Evolutionary conservation across 2,113 vertebrate genomes (phyloP).

Genomic region (Anarrhichthys ocellatus): DNA sequence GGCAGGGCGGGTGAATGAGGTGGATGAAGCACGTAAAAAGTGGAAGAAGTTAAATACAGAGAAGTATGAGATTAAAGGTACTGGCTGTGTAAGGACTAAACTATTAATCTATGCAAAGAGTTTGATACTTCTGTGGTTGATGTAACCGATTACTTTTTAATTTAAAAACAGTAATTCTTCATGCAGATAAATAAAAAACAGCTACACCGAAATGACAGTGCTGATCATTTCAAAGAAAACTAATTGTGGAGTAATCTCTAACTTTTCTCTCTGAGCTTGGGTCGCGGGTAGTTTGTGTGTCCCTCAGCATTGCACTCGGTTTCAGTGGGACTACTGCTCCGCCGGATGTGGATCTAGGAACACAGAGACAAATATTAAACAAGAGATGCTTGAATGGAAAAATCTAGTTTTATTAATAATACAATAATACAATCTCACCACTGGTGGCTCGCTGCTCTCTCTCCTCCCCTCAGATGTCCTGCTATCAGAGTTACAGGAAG

Average conservation of each 20-base stretch:
- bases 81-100: not conserved
- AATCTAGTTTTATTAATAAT: not conserved
- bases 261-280: conserved; percentile 90
- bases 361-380: conserved; percentile 5
- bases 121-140: not conserved
- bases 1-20: not conserved
- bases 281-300: conserved; percentile 70
- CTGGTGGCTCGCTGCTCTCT: conserved; percentile 83
- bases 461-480: conserved; percentile 84
- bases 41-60: not conserved
- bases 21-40: not conserved
- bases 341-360: conserved; percentile 84
- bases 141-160: not conserved
- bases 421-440: conserved; percentile 84
- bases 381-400: not conserved
- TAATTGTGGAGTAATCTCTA: conserved; percentile 58
- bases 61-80: not conserved
- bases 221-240: not conserved
- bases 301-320: conserved; percentile 85
- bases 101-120: not conserved
- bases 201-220: not conserved
- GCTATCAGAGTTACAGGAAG: conserved; percentile 82
- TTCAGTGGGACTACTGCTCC: conserved; percentile 90
- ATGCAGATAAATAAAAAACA: conserved; percentile 16
- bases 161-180: not conserved